Conservation (phyloP, 2,797 vertebrate species). For the Muraenolepis orangiensis region DNA sequence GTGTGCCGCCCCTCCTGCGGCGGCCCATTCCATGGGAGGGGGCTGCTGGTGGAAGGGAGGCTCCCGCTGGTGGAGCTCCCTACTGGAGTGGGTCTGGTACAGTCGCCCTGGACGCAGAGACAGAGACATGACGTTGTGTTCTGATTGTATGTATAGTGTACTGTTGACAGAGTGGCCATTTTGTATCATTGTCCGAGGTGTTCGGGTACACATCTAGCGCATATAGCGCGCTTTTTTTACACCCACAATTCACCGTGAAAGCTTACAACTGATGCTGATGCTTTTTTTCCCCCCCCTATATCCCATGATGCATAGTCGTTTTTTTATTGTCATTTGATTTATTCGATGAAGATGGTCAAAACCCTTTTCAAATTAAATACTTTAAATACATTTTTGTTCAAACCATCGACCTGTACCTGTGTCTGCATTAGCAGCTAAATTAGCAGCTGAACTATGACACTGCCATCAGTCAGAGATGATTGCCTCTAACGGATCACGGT, state of each 20-base stretch:
- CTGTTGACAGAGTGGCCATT: neutral
- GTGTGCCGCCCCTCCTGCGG: conserved; percentile 53
- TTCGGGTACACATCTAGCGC: no score
- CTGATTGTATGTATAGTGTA: neutral
- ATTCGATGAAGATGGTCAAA: neutral
- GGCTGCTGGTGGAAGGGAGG: conserved; percentile 42
- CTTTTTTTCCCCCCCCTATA: neutral
- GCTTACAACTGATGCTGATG: neutral
- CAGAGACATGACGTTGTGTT: neutral
- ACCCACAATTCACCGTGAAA: neutral
- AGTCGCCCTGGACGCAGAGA: conserved; percentile 56
- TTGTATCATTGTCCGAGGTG: neutral
- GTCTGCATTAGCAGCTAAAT: neutral
- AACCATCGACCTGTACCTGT: neutral
- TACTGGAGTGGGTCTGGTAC: conserved; percentile 72
- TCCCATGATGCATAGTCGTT: neutral
- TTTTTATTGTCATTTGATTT: neutral
- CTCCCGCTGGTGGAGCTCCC: conserved; percentile 45
- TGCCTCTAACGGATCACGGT: neutral
- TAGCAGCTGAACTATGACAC: neutral
- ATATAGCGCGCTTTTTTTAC: neutral
- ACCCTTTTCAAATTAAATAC: neutral
- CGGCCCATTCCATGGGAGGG: conserved; percentile 69
- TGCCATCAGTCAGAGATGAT: neutral
- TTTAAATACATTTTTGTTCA: neutral